A percentile compares a stretch with the other conserved stretches of the same genome.
phyloP scores from a whole-genome alignment of 23 tunicate species.

The Trididemnum clinides region DNA sequence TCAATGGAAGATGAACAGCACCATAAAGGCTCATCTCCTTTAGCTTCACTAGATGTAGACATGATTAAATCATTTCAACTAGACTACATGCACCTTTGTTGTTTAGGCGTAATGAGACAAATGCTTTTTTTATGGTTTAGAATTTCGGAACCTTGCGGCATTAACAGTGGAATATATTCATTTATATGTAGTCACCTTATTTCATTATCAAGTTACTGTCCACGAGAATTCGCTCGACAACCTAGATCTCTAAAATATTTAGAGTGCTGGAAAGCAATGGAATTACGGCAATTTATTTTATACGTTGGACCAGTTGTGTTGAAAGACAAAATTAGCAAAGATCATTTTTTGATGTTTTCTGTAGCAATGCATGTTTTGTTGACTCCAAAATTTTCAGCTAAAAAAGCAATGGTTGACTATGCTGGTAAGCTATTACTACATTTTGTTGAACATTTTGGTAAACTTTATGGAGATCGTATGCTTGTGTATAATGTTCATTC shows the following conservation, averaged over 20 bases:
- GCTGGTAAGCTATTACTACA: neutral
- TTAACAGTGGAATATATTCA: neutral
- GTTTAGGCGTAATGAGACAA: conserved; percentile 45
- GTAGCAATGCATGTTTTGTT: conserved; percentile 24
- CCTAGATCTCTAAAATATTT: conserved; percentile 46
- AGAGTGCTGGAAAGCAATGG: conserved; percentile 53
- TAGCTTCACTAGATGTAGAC: neutral
- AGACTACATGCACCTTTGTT: conserved; percentile 48
- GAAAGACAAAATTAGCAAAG: neutral
- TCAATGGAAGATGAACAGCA: neutral
- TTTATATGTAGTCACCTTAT: neutral
- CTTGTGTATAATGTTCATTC: conserved; percentile 46
- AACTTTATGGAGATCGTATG: conserved; percentile 15
- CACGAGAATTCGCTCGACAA: conserved; percentile 37
- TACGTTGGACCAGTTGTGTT: conserved; percentile 42
- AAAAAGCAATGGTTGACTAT: neutral
- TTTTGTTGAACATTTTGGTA: conserved; percentile 33
- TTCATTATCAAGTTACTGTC: neutral
- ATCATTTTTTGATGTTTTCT: conserved; percentile 31
- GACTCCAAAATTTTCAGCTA: conserved; percentile 1
- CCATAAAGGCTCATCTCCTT: neutral
- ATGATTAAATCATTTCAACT: neutral
- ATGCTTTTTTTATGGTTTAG: conserved; percentile 5
- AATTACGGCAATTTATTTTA: conserved; percentile 45
- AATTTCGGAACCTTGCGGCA: neutral